Evolutionary conservation across 2,113 vertebrate species (phyloP).

Genomic region (Hylia prasina): DNA sequence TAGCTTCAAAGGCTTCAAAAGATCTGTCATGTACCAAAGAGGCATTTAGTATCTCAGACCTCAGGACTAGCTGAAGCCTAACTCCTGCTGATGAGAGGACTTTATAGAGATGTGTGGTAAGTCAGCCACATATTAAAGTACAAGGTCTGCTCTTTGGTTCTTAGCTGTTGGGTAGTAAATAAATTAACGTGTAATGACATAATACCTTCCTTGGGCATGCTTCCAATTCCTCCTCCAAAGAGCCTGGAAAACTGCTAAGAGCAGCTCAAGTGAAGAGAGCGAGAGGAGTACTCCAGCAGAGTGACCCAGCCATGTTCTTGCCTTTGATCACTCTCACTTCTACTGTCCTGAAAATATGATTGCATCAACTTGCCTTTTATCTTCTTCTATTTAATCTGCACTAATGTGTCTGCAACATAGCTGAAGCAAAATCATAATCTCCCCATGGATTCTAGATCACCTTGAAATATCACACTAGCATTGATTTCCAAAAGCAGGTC

Average conservation of each 20-base stretch:
- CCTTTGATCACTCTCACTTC: constrained; percentile 4
- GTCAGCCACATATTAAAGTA: neutral
- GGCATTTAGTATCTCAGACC: neutral
- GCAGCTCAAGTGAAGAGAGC: neutral
- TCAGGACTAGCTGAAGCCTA: neutral
- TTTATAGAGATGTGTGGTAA: neutral
- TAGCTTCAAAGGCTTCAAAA: constrained; percentile 24
- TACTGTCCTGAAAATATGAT: neutral
- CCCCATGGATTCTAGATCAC: neutral
- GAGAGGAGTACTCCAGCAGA: neutral
- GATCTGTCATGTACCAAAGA: neutral
- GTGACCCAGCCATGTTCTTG: neutral
- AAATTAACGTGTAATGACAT: neutral
- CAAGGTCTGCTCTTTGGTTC: neutral
- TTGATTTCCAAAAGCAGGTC: neutral
- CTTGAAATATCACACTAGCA: neutral
- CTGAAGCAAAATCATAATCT: neutral
- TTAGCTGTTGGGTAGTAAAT: neutral
- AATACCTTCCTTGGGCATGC: neutral
- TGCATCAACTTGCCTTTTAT: constrained; percentile 10
- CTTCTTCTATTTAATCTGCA: constrained; percentile 7
- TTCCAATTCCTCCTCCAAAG: neutral
- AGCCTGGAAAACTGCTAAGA: constrained; percentile 2
- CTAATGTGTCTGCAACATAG: neutral
- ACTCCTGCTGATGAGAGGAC: neutral